Evolutionary conservation across 2,888 invertebrate species (phyloP), one percentile per base, ranked within the genome.

Genomic region (Troglohyphantes excavatus): DNA sequence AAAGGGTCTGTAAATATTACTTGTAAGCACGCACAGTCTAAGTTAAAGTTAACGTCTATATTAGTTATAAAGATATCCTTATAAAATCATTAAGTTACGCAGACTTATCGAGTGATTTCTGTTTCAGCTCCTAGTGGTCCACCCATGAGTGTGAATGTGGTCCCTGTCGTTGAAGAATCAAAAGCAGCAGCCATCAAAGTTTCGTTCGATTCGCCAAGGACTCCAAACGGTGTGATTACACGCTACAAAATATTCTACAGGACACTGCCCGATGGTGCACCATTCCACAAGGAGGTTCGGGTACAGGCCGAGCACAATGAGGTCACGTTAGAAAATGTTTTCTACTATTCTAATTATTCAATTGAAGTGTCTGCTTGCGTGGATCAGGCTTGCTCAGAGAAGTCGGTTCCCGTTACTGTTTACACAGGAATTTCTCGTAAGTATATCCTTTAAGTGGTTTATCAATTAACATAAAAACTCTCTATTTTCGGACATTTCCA

Each of bases 291-390:
- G 33, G 73, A 81, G 33, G 23, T 75, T 1, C 43, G 81, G 19
- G 27, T 43, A 0, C 33, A 76, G n/a, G 88, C 75, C 5, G 19
- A n/a, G 9, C 27, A 53, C 7, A 21, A 9, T 11, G 13, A 11
- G 7, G 27, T 83, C 7, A n/a, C 6, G 7, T 13, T 70, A 6
- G 27, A 81, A 3, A 73, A 73, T 7, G 59, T 79, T 0, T 73
- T 65, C 19, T 90, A 75, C 11, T 84, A 84, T 17, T 68, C 88
- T 5, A 88, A 89, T 21, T 91, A 91, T 59, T 78, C 85, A 0
- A 78, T 91, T 26, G 21, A 87, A 75, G 83, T 91, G 9, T 26
- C 26, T 9, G 90, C 91, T 13, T 91, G 91, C 79, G 90, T 89
- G 2, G 76, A 83, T 11, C 68, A 78, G 19, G 86, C 86, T 0